phyloP scores from a whole-genome alignment of 2,888 invertebrate species.

The Trachelus tabidus region DNA sequence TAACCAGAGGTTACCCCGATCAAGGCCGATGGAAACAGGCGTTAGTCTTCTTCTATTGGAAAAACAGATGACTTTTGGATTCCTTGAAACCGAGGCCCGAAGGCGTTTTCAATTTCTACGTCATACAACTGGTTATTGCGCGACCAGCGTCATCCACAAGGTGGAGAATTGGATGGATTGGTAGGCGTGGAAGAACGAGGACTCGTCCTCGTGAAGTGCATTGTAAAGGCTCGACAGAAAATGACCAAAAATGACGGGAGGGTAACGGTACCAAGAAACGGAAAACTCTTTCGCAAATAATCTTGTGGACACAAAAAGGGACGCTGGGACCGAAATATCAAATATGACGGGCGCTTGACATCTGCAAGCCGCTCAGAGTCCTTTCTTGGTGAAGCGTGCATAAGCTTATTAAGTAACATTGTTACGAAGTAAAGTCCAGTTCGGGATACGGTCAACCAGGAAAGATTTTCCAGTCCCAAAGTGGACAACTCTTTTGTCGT shows the following conservation, averaged over 20 bases:
- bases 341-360: constrained; percentile 63
- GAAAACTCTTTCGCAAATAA: constrained; percentile 62
- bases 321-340: constrained; percentile 43
- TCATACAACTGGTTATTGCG: not conserved
- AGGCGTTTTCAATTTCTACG: not conserved
- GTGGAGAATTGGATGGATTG: not conserved
- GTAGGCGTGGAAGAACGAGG: constrained; percentile 25
- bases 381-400: constrained; percentile 58
- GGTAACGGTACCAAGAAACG: constrained; percentile 45
- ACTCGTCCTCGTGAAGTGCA: constrained; percentile 32
- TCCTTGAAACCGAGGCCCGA: not conserved
- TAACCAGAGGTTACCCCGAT: too few relatives aligned
- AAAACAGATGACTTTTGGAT: not conserved
- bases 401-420: constrained; percentile 66
- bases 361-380: constrained; percentile 49
- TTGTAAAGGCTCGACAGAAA: constrained; percentile 30
- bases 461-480: constrained; percentile 24
- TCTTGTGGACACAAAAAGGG: constrained; percentile 41
- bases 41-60: not conserved
- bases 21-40: not conserved
- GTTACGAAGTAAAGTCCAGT: constrained; percentile 47
- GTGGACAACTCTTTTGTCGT: constrained; percentile 37
- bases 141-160: constrained; percentile 2
- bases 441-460: constrained; percentile 21
- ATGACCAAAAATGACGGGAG: constrained; percentile 37